Conservation (phyloP, 2,888 invertebrate genomes). For the Zelleria hepariella region DNA sequence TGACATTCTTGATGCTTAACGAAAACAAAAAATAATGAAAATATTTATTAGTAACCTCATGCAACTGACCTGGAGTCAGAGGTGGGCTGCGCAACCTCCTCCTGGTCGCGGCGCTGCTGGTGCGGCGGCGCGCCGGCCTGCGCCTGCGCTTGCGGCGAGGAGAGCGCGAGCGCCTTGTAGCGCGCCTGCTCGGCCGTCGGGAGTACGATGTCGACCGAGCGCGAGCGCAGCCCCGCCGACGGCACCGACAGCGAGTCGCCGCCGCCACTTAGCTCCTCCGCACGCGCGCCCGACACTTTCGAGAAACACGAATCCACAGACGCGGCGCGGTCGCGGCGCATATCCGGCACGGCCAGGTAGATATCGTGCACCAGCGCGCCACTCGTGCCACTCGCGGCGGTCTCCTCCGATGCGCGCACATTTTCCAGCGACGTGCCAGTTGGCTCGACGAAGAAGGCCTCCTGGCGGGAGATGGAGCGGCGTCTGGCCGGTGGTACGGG, state of each 20-base stretch:
- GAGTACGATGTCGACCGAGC: constrained; percentile 89
- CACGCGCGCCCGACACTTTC: constrained; percentile 80
- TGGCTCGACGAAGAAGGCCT: constrained; percentile 84
- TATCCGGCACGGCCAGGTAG: constrained; percentile 85
- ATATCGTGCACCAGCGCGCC: constrained; percentile 76
- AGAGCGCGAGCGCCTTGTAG: constrained; percentile 85
- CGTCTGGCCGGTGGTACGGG: constrained; percentile 68
- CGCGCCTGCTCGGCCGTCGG: constrained; percentile 88
- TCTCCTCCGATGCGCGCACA: constrained; percentile 70
- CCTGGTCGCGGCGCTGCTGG: constrained; percentile 27
- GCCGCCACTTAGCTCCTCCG: constrained; percentile 78
- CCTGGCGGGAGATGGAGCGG: constrained; percentile 84
- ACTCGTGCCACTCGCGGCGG: constrained; percentile 34
- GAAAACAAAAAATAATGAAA: constrained; percentile 19
- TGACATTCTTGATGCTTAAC: too few relatives aligned
- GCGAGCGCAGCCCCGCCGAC: constrained; percentile 80
- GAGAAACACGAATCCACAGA: constrained; percentile 91
- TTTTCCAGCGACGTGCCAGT: constrained; percentile 80
- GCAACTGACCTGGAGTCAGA: constrained; percentile 37
- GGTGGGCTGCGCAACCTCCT: constrained; percentile 26
- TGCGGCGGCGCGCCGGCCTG: constrained; percentile 24
- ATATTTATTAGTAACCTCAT: constrained; percentile 11
- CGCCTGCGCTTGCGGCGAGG: constrained; percentile 59
- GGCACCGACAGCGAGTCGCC: constrained; percentile 78
- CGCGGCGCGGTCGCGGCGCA: constrained; percentile 87